Evolutionary conservation across 2,888 invertebrate species (phyloP), one percentile per base, ranked within the genome.

Genomic region (Hydrotaea diabolus): DNA sequence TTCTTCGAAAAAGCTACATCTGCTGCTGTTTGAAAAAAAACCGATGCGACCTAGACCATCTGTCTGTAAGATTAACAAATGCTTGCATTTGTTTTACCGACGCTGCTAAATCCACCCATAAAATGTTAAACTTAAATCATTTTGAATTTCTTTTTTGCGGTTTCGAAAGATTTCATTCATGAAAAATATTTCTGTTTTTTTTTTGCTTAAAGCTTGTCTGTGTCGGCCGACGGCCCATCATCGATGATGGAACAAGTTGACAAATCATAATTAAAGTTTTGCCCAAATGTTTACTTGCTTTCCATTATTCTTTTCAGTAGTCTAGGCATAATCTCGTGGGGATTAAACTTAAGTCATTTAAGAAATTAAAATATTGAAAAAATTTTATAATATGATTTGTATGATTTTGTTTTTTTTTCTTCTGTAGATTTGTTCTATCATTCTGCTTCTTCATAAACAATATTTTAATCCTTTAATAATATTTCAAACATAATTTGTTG

Each of bases 401-500:
- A 53, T 62, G 75, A 74, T 71, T 23, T 8, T 39, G 36, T 36
- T 3, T 36, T 36, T 36, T 3, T 36, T 5, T 36, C 36, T 3
- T 36, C 5, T 36, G 36, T 36, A 8, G 3, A 49, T 74, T 74
- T 81, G 19, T 57, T 23, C 8, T 19, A 13, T 39, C 5, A 17
- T 2, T 36, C 19, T 59, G 2, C 31, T 31, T 62, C 19, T 66
- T 19, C 46, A 36, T 73, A 73, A 53, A 57, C 39, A 55, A 73
- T 39, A 31, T 36, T 31, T 69, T 53, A 53, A 69, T 83, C 80
- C 77, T 69, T 74, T 73, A 69, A 80, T 80, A 80, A 80, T 77
- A 73, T 74, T 77, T 83, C 77, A 83, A 83, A 80, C 80, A 83
- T 83, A 77, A 83, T 80, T 77, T 73, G 46, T 77, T 71, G 78